phyloP scores from a whole-genome alignment of 2,113 vertebrate species.

The Salminus brasiliensis region DNA sequence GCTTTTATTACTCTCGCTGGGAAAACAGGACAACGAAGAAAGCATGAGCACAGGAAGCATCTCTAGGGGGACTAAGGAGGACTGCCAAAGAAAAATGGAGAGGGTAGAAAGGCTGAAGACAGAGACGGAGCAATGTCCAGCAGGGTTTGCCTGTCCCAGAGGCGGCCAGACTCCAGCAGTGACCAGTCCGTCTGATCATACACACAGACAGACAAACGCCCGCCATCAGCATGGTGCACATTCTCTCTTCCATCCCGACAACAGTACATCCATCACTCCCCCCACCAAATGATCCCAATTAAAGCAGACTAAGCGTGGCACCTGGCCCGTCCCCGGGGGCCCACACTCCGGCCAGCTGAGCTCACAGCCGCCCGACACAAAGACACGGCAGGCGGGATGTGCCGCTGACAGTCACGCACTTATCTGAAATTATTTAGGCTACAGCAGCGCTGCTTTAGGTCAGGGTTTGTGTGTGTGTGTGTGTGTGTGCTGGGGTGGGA shows the following conservation, averaged over 20 bases:
- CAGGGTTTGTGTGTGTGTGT: background rate
- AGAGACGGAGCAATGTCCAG: constrained; percentile 7
- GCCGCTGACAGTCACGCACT: background rate
- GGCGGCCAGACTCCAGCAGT: constrained; percentile 16
- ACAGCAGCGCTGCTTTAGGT: background rate
- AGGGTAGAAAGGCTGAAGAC: background rate
- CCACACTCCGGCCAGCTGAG: constrained; percentile 42
- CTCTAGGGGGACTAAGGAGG: background rate
- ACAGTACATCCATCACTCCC: constrained; percentile 62
- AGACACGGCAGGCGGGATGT: background rate
- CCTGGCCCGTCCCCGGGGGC: constrained; percentile 44
- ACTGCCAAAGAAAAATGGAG: background rate
- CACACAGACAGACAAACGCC: constrained; percentile 65
- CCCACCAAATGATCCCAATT: constrained; percentile 57
- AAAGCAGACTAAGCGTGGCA: constrained; percentile 50
- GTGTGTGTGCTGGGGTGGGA: background rate
- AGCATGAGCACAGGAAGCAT: background rate
- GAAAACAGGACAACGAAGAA: background rate
- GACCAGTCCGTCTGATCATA: constrained; percentile 44
- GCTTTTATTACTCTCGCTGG: constrained; percentile 27
- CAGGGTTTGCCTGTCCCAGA: background rate
- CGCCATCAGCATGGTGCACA: constrained; percentile 56
- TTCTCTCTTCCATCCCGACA: constrained; percentile 32
- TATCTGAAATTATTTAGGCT: background rate
- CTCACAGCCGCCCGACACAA: constrained; percentile 31